Evolutionary conservation across 2,888 invertebrate genomes (phyloP), one percentile per base, ranked within the genome.

Genomic region (Allacma fusca): DNA sequence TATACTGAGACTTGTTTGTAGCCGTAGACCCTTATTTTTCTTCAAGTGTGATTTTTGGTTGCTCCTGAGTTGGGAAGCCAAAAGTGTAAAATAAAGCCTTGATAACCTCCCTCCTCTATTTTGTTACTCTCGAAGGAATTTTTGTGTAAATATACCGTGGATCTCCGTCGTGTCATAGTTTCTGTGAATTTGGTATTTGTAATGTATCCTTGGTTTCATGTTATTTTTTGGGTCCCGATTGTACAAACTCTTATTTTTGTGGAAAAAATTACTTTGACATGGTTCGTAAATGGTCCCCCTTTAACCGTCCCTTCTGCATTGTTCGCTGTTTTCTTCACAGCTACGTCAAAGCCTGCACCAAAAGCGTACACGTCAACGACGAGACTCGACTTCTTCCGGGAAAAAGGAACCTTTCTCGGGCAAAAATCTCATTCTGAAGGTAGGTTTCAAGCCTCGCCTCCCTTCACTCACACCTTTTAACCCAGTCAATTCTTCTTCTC

Each of bases 361-460:
- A 95, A 96, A 95, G 93, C 94, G 95, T 93, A 95, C 95, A 91
- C 93, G 95, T 92, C 95, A 95, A 91, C 94, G 94, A 91, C 94
- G 94, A 92, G 92, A 94, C 93, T 94, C 94, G 91, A 94, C 95
- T 91, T 90, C 92, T 90, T 89, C 91, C 88, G 88, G 90, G 91
- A 93, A 93, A 91, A 93, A 94, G 94, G 94, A 94, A 92, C 90
- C 90, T 88, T 91, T 91, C 92, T 94, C 92, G 91, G 95, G 95
- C 94, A 95, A 94, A 94, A 94, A 94, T 93, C 94, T 95, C 91
- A 95, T 96, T 93, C 94, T 95, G 93, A 95, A 95, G 95, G 95
- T 95, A 96, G 95, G 81, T 81, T 75, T 65, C 81, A 80, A 76
- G 78, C 81, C 79, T 79, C 78, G 78, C 82, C 80, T 79, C 80